Conservation (phyloP, 2,888 invertebrate species). For the Euzophera pinguis region DNA sequence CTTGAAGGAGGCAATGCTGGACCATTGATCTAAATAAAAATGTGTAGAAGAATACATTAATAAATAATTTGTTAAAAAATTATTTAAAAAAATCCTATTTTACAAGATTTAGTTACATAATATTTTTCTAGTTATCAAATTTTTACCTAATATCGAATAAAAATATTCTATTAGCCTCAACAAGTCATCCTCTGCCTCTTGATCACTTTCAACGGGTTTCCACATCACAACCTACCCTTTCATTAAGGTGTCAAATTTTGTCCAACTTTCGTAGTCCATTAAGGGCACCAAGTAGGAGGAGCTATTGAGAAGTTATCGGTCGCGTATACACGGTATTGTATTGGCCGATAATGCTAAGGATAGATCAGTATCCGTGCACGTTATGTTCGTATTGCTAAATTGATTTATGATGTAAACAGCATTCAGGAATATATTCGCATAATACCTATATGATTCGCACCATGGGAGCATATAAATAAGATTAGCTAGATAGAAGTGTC, state of each 20-base stretch:
- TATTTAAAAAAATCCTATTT: no score
- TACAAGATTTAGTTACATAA: no score
- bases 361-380: neutral
- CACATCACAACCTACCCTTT: slow-evolving; percentile 37
- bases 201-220: slow-evolving; percentile 15
- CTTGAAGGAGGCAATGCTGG: no score
- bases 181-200: neutral
- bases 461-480: no score
- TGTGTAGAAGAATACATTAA: no score
- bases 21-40: no score
- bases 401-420: neutral
- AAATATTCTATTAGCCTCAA: neutral
- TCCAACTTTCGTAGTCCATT: slow-evolving; percentile 64
- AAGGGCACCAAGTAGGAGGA: slow-evolving; percentile 52
- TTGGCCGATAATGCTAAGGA: slow-evolving; percentile 24
- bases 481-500: no score
- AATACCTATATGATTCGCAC: no score
- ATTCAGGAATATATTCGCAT: no score
- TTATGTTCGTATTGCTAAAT: neutral
- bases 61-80: no score
- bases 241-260: slow-evolving; percentile 69
- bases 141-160: no score
- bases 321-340: slow-evolving; percentile 24
- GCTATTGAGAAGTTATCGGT: slow-evolving; percentile 45
- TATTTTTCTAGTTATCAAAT: no score